Evolutionary conservation across 2,888 invertebrate species (phyloP), one percentile per base, ranked within the genome.

Genomic region (Drosophila histrio): DNA sequence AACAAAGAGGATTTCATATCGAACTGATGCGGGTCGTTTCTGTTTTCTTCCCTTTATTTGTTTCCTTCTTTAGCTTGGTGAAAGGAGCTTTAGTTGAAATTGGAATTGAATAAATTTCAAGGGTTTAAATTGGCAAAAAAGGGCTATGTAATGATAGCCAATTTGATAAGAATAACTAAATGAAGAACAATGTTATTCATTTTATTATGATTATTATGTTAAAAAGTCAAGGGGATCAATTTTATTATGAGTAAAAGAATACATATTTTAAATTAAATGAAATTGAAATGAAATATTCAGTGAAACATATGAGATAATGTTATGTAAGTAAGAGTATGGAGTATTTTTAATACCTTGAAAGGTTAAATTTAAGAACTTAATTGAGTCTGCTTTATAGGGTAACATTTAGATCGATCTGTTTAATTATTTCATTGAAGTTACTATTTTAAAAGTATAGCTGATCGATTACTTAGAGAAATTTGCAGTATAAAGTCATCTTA

Each of bases 1-100:
- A 68, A 66, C 72, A 71, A 61, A 69, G 44, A 52, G 47, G 39
- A 41, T 65, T 71, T 59, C 38, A 53, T 53, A 77, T 77, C 56
- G 66, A 83, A 69, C 86, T 53, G 43, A 54, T 66, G 68, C 56
- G 30, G 66, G 60, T 52, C 26, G 13, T 28, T 44, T 57, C 32
- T 41, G n/a, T 50, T 41, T 4, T 36, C 7, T 22, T 17, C 21
- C 8, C 17, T 17, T 43, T 32, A 2, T 17, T 7, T n/a, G n/a
- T 13, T 15, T 22, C 15, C n/a, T 28, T 53, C 39, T 34, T 54
- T 43, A 11, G 36, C 1, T 62, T 52, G 24, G 26, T 57, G 54
- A 3, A 13, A 19, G 26, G 8, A 52, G 6, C 47, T 24, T 49
- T 38, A 30, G 39, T n/a, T n/a, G 24, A 26, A 47, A 59, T 11